Conservation (phyloP, 2,888 invertebrate genomes). For the Erpobdella octoculata region DNA sequence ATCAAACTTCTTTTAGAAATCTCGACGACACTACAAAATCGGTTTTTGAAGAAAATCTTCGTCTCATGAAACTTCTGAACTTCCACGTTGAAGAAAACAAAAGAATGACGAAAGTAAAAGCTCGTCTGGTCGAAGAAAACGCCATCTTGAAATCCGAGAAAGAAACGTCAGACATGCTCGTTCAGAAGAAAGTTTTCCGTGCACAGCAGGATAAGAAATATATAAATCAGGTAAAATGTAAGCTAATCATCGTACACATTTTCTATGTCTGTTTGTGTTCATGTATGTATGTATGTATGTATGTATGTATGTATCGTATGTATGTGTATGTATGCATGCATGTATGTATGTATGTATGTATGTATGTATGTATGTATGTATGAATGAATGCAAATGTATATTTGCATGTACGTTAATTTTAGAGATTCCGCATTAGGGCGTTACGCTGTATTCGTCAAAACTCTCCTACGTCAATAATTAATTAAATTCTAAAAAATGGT, state of each 20-base stretch:
- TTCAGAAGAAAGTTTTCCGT: neutral
- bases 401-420: slow-evolving; percentile 5
- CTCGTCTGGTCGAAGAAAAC: neutral
- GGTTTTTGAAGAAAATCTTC: neutral
- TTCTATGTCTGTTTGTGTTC: neutral
- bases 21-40: neutral
- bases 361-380: neutral
- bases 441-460: no score
- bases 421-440: no score
- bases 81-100: neutral
- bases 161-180: neutral
- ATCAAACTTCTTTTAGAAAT: no score
- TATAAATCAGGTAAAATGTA: neutral
- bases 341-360: neutral
- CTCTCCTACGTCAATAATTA: no score
- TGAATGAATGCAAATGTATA: slow-evolving; percentile 4
- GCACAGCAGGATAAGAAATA: neutral
- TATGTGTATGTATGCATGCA: neutral
- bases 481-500: no score
- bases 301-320: neutral
- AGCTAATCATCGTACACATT: neutral
- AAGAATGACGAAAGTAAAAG: neutral
- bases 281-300: neutral
- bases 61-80: neutral
- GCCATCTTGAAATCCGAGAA: neutral